Conservation (phyloP, 2,888 invertebrate species). For the Drosophila yooni region DNA sequence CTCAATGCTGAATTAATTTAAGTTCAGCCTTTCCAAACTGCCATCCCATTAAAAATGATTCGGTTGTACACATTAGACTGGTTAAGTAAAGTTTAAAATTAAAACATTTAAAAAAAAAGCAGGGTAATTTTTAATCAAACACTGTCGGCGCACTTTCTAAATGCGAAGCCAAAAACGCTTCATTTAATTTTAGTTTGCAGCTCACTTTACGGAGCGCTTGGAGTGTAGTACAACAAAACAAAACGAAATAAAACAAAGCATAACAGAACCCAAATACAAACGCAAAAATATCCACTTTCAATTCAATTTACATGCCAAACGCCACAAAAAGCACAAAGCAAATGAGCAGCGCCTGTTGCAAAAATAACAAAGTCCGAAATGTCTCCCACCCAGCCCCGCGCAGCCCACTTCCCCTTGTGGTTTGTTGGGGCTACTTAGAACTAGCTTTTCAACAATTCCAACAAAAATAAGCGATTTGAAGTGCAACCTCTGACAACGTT, state of each 20-base stretch:
- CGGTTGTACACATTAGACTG: not conserved
- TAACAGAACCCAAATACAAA: constrained; percentile 46
- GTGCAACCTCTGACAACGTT: constrained; percentile 56
- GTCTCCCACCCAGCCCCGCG: not conserved
- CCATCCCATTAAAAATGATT: not conserved
- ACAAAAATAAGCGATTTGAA: constrained; percentile 49
- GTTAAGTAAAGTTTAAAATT: not conserved
- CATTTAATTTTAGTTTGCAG: constrained; percentile 36
- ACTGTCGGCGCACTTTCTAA: constrained; percentile 15
- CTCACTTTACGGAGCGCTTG: constrained; percentile 15
- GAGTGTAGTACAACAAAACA: not conserved
- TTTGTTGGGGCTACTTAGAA: constrained; percentile 66
- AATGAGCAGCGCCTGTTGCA: constrained; percentile 70
- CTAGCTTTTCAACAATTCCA: constrained; percentile 71
- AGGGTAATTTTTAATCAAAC: constrained; percentile 4
- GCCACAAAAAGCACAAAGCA: constrained; percentile 70
- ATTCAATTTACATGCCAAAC: constrained; percentile 77
- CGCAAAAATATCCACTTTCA: constrained; percentile 69
- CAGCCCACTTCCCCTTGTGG: constrained; percentile 11
- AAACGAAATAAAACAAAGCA: constrained; percentile 22
- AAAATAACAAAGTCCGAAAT: constrained; percentile 61
- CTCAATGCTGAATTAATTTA: not conserved
- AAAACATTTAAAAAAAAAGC: not conserved
- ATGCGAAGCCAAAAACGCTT: constrained; percentile 22
- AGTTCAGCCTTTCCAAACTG: not conserved